Base-by-base conservation (phyloP, 2,113 vertebrate species). In the Otus sunia region DNA sequence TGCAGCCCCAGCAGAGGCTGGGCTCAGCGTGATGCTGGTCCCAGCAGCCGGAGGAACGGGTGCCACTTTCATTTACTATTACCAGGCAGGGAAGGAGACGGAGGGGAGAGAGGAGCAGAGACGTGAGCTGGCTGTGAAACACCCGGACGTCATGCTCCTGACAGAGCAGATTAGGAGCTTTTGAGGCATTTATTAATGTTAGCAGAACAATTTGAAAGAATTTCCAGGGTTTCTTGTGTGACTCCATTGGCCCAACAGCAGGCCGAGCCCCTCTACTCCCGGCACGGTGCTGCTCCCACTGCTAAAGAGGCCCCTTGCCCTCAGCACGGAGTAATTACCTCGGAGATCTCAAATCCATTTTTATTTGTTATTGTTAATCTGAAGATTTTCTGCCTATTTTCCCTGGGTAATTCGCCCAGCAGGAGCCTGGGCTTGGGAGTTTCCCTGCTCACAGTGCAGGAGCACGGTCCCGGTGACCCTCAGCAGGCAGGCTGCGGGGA, bases 341-440 rank as follows among this genome's bases (percentile, higher is more conserved):
- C 58, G 0, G 84, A 95, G 96, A 95, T 94, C 96, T 95, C 97
- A 90, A 96, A 96, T 95, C 97, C 96, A 95, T 95, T 97, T 97
- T 97, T 97, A 97, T 97, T 97, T 97, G 95, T 97, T 96, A 96
- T 94, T 96, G 92, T 94, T 97, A 97, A 97, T 97, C 89, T 94
- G 96, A 91, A 97, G 97, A 97, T 97, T 97, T 97, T 97, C 97
- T 97, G 97, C 97, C 96, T 95, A 95, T 96, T 97, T 97, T 97
- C 97, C 91, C 97, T 90, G 95, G 92, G 94, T 95, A 97, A 97
- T 97, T 97, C 77, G 0, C 92, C 53, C 96, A 97, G 96, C 95
- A 64, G 94, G 96, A 95, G 84, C 66, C 74, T 2, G 21, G 89
- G 86, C 91, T 55, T 50, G 1, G 84, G 94, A 92, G 86, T 88